phyloP scores from a whole-genome alignment of 2,797 vertebrate genomes.

The Gambelia wislizenii region DNA sequence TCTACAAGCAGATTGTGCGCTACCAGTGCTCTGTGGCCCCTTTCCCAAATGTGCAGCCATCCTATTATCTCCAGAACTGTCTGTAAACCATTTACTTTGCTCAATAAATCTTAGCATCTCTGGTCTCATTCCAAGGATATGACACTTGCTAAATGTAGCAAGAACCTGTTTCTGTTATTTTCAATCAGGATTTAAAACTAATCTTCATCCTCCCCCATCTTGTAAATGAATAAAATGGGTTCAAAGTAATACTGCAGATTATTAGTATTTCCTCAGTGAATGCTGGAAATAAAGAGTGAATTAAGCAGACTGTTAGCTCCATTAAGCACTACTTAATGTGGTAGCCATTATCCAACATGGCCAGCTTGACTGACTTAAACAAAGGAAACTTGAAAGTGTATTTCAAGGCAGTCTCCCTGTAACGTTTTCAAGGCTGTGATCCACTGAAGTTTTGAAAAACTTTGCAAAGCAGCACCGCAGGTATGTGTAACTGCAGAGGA shows the following conservation, averaged over 20 bases:
- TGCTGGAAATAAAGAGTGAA: background rate
- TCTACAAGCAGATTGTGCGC: background rate
- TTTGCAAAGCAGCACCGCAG: background rate
- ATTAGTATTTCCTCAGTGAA: background rate
- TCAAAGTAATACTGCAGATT: background rate
- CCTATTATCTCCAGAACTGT: background rate
- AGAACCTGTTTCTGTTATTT: background rate
- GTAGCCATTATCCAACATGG: conserved; percentile 5
- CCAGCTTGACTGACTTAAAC: background rate
- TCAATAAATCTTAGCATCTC: background rate
- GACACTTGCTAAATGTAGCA: background rate
- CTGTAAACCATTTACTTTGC: background rate
- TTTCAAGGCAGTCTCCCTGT: background rate
- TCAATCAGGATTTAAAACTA: background rate
- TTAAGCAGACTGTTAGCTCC: conserved; percentile 6
- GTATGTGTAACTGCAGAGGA: too few species aligned
- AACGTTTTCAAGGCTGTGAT: background rate
- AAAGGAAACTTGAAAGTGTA: conserved; percentile 19
- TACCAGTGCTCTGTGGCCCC: background rate
- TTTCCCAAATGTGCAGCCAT: too few species aligned
- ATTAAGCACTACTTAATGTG: conserved; percentile 11
- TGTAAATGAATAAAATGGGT: background rate
- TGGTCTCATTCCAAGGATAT: background rate
- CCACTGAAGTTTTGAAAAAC: background rate
- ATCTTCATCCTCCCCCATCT: background rate